Evolutionary conservation across 1,140 invertebrate species (phyloP), one percentile per base, ranked within the genome.

Genomic region (Chymomyza costata): DNA sequence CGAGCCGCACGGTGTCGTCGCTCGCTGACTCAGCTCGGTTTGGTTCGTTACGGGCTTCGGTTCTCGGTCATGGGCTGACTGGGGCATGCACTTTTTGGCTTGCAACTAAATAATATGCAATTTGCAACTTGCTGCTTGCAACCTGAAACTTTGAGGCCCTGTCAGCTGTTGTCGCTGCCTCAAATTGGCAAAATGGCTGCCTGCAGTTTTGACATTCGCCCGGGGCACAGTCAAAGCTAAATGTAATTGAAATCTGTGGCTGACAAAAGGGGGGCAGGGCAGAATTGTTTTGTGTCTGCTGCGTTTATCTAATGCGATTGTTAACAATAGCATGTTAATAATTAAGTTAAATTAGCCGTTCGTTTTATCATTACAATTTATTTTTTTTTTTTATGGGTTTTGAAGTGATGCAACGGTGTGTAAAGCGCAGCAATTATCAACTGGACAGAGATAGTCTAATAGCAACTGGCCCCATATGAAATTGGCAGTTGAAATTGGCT

Each of bases 281-380:
- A 43, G n/a, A 54, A 48, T 54, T 53, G 53, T 47, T 60, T 34
- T 37, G 45, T n/a, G n/a, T n/a, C n/a, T n/a, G n/a, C n/a, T n/a
- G n/a, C n/a, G n/a, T 47, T 59, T 59, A 21, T 45, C 49, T 52
- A 46, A 40, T 46, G 35, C 18, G 34, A 15, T n/a, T 54, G 51
- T 40, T 48, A 48, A 54, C 57, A 60, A 48, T 39, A 34, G 15
- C 56, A 40, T 49, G 50, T 44, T 52, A 44, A 71, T 67, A 73
- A 73, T 59, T 73, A 73, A 59, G 32, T 58, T 35, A 51, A 59
- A 63, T 41, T 38, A 16, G 32, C 15, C 54, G 41, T 18, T 14
- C 30, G 40, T 11, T 18, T n/a, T n/a, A n/a, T n/a, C n/a, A n/a
- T n/a, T n/a, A n/a, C n/a, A n/a, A n/a, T n/a, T n/a, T 48, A 39